phyloP scores from a whole-genome alignment of 2,797 vertebrate genomes.

The Hephaestus fuliginosus region DNA sequence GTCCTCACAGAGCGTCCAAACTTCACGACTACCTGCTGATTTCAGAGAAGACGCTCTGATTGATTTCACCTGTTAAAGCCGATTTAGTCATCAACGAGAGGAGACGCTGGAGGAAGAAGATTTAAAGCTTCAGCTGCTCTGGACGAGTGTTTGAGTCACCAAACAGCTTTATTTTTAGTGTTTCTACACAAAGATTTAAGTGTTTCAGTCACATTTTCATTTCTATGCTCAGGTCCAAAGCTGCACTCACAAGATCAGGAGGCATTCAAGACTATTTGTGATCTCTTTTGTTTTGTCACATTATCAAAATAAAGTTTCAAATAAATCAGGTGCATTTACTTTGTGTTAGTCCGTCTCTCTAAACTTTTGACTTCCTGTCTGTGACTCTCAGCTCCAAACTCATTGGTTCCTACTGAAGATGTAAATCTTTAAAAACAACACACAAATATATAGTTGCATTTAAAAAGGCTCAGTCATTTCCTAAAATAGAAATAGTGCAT shows the following conservation, averaged over 20 bases:
- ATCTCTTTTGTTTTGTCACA: too few species aligned
- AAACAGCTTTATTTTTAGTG: neutral
- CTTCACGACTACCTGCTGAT: slow-evolving; percentile 34
- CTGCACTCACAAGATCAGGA: neutral
- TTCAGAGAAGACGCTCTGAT: slow-evolving; percentile 9
- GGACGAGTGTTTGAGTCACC: neutral
- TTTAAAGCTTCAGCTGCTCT: slow-evolving; percentile 1
- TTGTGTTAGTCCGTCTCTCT: too few species aligned
- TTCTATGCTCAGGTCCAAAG: neutral
- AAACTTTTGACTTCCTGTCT: too few species aligned
- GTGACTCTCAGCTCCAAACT: too few species aligned
- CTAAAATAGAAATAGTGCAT: too few species aligned
- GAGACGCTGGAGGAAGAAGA: neutral
- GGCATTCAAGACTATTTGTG: neutral
- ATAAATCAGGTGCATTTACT: too few species aligned
- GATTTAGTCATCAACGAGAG: slow-evolving; percentile 20
- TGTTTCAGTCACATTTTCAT: too few species aligned
- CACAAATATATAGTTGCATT: too few species aligned
- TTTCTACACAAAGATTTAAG: neutral
- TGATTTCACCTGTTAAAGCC: slow-evolving; percentile 43
- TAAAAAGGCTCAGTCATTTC: too few species aligned
- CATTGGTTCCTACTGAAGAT: too few species aligned
- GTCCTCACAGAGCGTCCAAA: neutral
- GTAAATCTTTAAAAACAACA: too few species aligned
- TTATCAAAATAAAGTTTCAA: too few species aligned